Evolutionary conservation across 35 echinoderm and acorn worm genomes (phyloP), one percentile per base, ranked within the genome.

Genomic region (Lytechinus variegatus): DNA sequence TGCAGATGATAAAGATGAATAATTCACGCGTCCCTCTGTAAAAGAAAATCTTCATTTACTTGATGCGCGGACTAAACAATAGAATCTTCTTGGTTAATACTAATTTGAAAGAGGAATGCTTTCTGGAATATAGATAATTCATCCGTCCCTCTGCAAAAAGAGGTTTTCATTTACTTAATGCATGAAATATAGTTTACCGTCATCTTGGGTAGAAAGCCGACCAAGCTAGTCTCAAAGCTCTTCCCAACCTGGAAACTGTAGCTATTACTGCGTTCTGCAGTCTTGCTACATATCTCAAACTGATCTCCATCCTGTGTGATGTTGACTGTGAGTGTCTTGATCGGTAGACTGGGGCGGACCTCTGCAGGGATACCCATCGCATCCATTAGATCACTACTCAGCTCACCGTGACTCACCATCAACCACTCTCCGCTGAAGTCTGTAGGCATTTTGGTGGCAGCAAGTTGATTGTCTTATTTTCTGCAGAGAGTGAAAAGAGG

Each of bases 171-270:
- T 71, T 21, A 71, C 24, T 71, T 19, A 6, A 21, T 21, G 14
- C 8, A 71, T 71, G 3, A 71, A 21, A 19, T 21, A 71, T 13
- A 6, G 51, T 29, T 56, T 54, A 93, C 91, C 7, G 10, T 55
- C 91, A 93, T 93, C 54, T 93, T 93, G 9, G 91, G 91, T 21
- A 93, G 28, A 27, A 54, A 54, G 24, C 8, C 91, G 91, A 93
- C 54, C 8, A 93, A 54, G n/a, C 13, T 54, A 53, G 91, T 93
- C 52, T 93, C 91, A 29, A 93, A 93, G n/a, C 9, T 56, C 52
- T 53, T 19, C 24, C 91, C 91, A 14, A 93, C 91, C 10, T 16
- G 24, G 91, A 93, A 93, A 54, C 91, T 93, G 91, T 93, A 93
- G 12, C 16, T 29, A 10, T 56, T 53, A 27, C 52, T 54, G 52